Percentiles rank a stretch among this genome's conserved stretches.
Conservation (phyloP, 2,113 vertebrate genomes). For the Pantherophis guttatus region DNA sequence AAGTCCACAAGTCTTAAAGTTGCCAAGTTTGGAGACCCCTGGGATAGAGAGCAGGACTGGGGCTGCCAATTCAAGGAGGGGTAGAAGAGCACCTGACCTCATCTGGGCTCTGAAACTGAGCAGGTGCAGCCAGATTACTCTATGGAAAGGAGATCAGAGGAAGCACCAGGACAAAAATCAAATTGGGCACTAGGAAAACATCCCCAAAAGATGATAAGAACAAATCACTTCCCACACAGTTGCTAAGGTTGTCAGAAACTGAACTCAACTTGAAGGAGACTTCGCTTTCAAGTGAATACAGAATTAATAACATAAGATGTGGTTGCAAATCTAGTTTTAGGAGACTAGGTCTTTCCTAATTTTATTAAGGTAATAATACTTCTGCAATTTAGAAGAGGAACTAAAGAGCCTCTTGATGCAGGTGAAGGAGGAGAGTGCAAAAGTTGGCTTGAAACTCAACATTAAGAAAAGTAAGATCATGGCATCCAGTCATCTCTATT, state of each 20-base stretch:
- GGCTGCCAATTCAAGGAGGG: too few relatives aligned
- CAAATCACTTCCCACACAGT: not conserved
- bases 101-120: not conserved
- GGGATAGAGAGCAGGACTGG: not conserved
- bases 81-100: not conserved
- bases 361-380: not conserved
- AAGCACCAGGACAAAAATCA: not conserved
- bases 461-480: too few relatives aligned
- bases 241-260: not conserved
- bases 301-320: not conserved
- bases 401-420: too few relatives aligned
- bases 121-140: not conserved
- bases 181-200: not conserved
- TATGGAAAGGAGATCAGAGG: not conserved
- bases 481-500: too few relatives aligned
- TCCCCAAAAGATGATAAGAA: not conserved
- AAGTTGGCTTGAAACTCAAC: too few relatives aligned
- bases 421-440: too few relatives aligned
- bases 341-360: not conserved
- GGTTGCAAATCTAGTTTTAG: not conserved
- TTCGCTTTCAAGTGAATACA: not conserved
- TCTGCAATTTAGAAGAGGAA: too few relatives aligned
- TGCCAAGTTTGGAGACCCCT: too few relatives aligned
- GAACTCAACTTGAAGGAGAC: not conserved
- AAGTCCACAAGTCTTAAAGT: too few relatives aligned